Base-by-base conservation (phyloP, 2,113 vertebrate species). In the Alethe diademata region DNA sequence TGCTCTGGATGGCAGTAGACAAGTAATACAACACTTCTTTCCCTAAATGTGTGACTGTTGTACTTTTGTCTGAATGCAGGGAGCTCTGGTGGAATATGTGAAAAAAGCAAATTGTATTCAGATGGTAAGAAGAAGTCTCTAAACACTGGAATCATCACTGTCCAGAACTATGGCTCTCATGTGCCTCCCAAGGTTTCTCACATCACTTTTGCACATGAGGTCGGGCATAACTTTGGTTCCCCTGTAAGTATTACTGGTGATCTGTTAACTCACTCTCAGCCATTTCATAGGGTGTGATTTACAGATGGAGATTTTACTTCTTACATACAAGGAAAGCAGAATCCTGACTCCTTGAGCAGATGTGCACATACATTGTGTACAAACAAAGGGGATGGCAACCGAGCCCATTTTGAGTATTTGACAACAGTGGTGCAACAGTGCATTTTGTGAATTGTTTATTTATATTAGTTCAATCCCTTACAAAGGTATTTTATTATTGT, bases 71-170 rank as follows among this genome's bases (percentile, higher is more conserved):
- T 88, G 62, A 91, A 93, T 83, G 12, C 96, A 99, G 99, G 99
- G 90, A 99, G 99, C 96, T 99, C 99, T 64, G 99, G 99, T 62
- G 99, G 99, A 62, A 99, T 99, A 95, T 99, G 99, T 98, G 99
- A 99, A 78, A 99, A 98, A 96, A 99, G 95, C 92, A 99, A 98
- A 86, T 96, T 98, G 11, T 99, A 99, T 96, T 99, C 99, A 1
- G 99, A 99, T 88, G 98, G 98, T 9, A 99, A 99, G 97, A 98
- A 95, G 97, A 99, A 99, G 94, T 99, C 99, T 90, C 97, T 99
- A 84, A 99, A 99, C 98, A 99, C 99, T 31, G 99, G 99, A 72
- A 99, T 99, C 96, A 99, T 99, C 96, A 99, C 99, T 43, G 99
- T 99, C 81, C 99, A 99, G 98, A 99, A 99, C 96, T 99, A 99